Conservation (phyloP, 2,888 invertebrate species). For the Eustalomyia histrio region DNA sequence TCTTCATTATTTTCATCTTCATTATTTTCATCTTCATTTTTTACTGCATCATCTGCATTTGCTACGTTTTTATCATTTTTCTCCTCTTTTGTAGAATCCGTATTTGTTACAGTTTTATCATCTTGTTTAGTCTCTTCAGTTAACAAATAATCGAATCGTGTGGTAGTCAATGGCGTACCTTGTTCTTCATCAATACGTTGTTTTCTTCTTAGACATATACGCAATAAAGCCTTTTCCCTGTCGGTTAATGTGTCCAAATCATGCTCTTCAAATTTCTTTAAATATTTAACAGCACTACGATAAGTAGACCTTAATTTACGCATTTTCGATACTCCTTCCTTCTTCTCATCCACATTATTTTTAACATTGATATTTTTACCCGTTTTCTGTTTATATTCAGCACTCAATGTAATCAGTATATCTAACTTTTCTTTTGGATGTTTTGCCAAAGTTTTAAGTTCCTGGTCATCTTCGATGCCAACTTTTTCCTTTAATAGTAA, state of each 20-base stretch:
- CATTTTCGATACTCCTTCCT: neutral
- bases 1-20: neutral
- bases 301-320: neutral
- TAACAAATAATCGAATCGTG: neutral
- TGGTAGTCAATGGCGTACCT: neutral
- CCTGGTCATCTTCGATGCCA: neutral
- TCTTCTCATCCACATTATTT: neutral
- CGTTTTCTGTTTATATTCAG: neutral
- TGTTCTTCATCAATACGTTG: neutral
- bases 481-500: neutral
- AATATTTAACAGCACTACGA: neutral
- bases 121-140: neutral
- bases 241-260: conserved; percentile 1
- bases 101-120: neutral
- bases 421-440: neutral
- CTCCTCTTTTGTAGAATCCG: neutral
- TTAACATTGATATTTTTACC: neutral
- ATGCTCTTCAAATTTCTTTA: conserved; percentile 1
- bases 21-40: neutral
- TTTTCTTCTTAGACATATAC: conserved; percentile 6
- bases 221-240: conserved; percentile 9
- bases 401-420: neutral
- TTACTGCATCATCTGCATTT: neutral
- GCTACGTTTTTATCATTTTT: neutral
- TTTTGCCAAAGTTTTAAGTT: neutral